Evolutionary conservation across 2,797 vertebrate genomes (phyloP).

Genomic region (Cottoperca gobio): DNA sequence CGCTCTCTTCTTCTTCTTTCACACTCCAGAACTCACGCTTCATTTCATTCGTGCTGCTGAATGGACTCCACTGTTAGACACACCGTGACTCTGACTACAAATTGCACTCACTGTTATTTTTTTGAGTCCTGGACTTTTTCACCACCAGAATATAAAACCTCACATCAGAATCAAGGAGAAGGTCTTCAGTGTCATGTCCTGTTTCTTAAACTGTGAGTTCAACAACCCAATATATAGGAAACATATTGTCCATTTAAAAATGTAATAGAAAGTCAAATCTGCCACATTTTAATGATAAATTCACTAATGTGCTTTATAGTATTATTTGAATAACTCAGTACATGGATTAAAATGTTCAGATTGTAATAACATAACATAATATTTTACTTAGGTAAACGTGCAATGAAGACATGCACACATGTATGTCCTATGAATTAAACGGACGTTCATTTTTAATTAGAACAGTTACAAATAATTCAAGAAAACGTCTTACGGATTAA

Average conservation of each 20-base stretch:
- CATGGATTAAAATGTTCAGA: background rate
- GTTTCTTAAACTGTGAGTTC: background rate
- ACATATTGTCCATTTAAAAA: background rate
- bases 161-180: background rate
- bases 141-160: background rate
- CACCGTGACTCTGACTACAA: background rate
- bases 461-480: slow-evolving; percentile 1
- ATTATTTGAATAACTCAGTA: background rate
- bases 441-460: background rate
- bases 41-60: background rate
- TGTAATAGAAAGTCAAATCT: background rate
- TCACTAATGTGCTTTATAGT: background rate
- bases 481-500: background rate
- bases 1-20: background rate
- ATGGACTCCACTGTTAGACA: background rate
- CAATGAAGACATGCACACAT: background rate
- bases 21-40: background rate
- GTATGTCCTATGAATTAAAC: background rate
- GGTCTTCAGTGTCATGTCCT: background rate
- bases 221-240: background rate
- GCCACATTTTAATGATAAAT: background rate
- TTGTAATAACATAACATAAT: background rate
- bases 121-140: background rate
- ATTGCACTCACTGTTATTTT: background rate
- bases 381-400: background rate